phyloP scores from a whole-genome alignment of 2,113 vertebrate genomes.

The Pseudorhombus dupliciocellatus region DNA sequence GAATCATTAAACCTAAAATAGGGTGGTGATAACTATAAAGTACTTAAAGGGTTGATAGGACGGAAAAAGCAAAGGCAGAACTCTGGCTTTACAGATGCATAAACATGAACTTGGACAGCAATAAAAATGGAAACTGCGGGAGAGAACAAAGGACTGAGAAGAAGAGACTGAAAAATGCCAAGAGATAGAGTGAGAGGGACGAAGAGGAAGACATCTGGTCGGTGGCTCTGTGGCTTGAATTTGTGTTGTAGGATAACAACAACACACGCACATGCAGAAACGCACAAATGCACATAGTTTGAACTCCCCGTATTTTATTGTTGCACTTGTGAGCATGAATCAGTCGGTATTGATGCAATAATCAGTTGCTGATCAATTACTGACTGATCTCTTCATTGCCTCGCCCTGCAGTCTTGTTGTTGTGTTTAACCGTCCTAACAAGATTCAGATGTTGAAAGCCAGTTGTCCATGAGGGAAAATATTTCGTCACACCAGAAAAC shows the following conservation, averaged over 20 bases:
- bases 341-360: slow-evolving; percentile 31
- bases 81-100: background rate
- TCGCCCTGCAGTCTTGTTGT: slow-evolving; percentile 54
- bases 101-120: slow-evolving; percentile 8
- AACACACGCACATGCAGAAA: slow-evolving; percentile 39
- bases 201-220: slow-evolving; percentile 50
- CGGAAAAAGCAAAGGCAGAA: background rate
- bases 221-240: slow-evolving; percentile 58
- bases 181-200: slow-evolving; percentile 20
- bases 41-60: too few relatives aligned
- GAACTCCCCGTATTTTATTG: background rate
- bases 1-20: too few relatives aligned
- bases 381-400: slow-evolving; percentile 46
- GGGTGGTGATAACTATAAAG: too few relatives aligned
- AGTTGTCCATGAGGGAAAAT: slow-evolving; percentile 46
- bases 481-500: slow-evolving; percentile 76
- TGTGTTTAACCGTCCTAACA: slow-evolving; percentile 58
- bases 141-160: slow-evolving; percentile 24
- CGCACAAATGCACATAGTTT: slow-evolving; percentile 4
- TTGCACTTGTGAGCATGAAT: slow-evolving; percentile 15
- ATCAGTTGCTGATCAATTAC: slow-evolving; percentile 55
- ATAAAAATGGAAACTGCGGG: slow-evolving; percentile 14
- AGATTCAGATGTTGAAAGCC: slow-evolving; percentile 72
- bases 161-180: slow-evolving; percentile 23
- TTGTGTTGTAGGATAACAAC: slow-evolving; percentile 52